These are phyloP conservation scores for Lanistes nyassanus DNA, from an alignment of 1,140 invertebrate species.

Conservation along the genomic window DNA sequence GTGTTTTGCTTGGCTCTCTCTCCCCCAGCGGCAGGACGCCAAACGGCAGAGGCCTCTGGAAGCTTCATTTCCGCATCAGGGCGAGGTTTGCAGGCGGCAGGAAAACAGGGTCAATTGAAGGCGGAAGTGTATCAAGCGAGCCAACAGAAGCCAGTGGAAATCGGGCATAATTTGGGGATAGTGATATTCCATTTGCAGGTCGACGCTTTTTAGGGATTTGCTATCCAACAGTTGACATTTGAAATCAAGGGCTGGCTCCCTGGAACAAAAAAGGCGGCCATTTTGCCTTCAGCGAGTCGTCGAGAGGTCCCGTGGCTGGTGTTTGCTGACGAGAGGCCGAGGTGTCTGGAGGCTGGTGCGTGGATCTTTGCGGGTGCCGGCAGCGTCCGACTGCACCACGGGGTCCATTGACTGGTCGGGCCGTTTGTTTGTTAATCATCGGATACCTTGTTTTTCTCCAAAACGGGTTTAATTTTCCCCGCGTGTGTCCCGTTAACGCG, in stretches of 20 bases:
- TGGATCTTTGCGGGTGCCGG: too few species aligned
- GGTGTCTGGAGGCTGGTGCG: background rate
- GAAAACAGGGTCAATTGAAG: conserved; percentile 25
- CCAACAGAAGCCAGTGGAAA: conserved; percentile 19
- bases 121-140: conserved; percentile 23
- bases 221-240: conserved; percentile 27
- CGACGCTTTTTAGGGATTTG: conserved; percentile 25
- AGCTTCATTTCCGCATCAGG: conserved; percentile 26
- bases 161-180: conserved; percentile 26
- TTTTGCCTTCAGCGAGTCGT: conserved; percentile 1
- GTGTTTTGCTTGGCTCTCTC: background rate
- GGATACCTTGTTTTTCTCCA: conserved; percentile 22
- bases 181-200: conserved; percentile 26
- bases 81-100: conserved; percentile 17
- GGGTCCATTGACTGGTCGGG: too few species aligned
- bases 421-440: conserved; percentile 13
- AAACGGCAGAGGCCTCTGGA: conserved; percentile 18
- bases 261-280: conserved; percentile 25
- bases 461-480: conserved; percentile 1
- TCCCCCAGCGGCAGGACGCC: conserved; percentile 12
- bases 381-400: too few species aligned
- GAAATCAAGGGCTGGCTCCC: conserved; percentile 22
- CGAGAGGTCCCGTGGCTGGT: too few species aligned
- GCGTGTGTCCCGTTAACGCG: conserved; percentile 7
- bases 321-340: conserved; percentile 15